Conservation (phyloP, 2,113 vertebrate genomes). For the Oenanthe melanoleuca region DNA sequence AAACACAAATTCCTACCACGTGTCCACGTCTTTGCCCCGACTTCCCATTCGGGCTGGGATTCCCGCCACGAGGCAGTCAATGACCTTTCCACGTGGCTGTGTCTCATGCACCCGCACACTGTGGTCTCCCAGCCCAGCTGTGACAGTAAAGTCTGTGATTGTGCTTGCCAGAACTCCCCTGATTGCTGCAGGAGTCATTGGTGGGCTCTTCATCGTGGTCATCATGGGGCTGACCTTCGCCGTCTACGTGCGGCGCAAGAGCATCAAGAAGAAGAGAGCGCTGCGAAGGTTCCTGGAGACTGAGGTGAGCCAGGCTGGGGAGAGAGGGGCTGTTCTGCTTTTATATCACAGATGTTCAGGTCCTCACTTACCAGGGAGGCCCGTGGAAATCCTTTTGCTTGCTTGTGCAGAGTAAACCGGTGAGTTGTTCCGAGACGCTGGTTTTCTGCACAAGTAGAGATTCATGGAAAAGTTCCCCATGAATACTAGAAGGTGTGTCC, state of each 20-base stretch:
- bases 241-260: conserved; percentile 89
- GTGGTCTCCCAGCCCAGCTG: neutral
- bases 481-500: neutral
- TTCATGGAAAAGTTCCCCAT: neutral
- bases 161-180: conserved; percentile 87
- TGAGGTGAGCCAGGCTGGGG: conserved; percentile 80
- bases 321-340: neutral
- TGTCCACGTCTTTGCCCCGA: neutral
- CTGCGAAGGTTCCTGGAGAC: conserved; percentile 93
- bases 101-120: neutral
- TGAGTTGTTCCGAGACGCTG: neutral
- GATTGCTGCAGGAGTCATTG: conserved; percentile 92
- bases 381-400: neutral
- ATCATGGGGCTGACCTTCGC: conserved; percentile 91
- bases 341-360: neutral
- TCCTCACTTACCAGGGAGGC: neutral
- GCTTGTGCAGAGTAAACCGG: neutral
- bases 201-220: conserved; percentile 91
- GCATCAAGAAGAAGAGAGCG: conserved; percentile 97
- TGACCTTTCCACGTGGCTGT: neutral
- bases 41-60: neutral
- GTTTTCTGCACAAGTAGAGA: neutral
- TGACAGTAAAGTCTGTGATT: conserved; percentile 34
- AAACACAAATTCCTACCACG: neutral
- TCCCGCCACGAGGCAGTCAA: neutral